A percentile compares a stretch with the other conserved stretches of the same genome.
Conservation (phyloP, 1,140 invertebrate genomes). For the Procambarus virginalis region DNA sequence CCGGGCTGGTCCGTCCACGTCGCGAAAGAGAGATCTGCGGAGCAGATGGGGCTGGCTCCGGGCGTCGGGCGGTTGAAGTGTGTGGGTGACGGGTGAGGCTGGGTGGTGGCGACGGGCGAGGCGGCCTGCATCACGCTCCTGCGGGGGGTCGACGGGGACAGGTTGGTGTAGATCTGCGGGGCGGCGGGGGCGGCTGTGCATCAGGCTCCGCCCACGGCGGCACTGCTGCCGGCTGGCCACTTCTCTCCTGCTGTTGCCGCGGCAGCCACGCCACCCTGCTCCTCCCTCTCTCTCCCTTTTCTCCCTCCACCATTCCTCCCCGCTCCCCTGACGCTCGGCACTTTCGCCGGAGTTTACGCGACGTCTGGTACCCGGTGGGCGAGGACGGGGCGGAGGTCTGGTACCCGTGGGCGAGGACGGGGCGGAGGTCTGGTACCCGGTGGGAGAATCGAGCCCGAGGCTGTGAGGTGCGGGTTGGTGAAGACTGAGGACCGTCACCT, state of each 20-base stretch:
- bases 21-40: conserved; percentile 34
- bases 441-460: not conserved
- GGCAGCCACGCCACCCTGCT: conserved; percentile 8
- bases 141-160: conserved; percentile 9
- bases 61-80: conserved; percentile 58
- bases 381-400: conserved; percentile 33
- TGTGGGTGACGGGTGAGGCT: conserved; percentile 23
- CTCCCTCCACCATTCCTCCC: conserved; percentile 3
- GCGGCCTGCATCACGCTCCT: conserved; percentile 18
- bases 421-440: not conserved
- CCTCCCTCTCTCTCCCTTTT: not conserved
- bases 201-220: conserved; percentile 64
- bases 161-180: conserved; percentile 24
- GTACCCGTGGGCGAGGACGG: conserved; percentile 36
- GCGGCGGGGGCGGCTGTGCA: conserved; percentile 65
- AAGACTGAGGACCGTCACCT: not conserved
- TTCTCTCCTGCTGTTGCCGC: not conserved
- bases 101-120: conserved; percentile 7
- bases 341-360: not conserved
- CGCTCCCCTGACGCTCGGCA: too few relatives aligned
- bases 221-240: conserved; percentile 2
- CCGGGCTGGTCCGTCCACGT: conserved; percentile 8
- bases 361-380: conserved; percentile 13
- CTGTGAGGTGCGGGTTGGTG: not conserved
- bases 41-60: conserved; percentile 50